phyloP scores from a whole-genome alignment of 2,113 vertebrate genomes.

The Epinephelus cyanopodus region DNA sequence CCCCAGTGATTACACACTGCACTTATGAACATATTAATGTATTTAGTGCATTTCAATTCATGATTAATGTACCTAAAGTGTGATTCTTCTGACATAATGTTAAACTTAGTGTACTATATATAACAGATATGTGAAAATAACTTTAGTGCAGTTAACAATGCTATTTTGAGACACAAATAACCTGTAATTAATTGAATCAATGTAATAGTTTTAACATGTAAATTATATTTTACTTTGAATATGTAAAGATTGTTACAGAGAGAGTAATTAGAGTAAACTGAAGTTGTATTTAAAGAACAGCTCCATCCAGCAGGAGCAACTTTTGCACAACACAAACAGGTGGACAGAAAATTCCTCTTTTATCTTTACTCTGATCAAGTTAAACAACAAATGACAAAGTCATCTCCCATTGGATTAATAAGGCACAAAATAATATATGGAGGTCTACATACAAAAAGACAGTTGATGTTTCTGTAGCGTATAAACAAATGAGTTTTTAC shows the following conservation, averaged over 20 bases:
- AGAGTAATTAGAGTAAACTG: background rate
- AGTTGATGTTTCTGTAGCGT: background rate
- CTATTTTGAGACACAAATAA: background rate
- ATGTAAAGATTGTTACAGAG: background rate
- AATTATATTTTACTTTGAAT: background rate
- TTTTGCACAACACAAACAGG: background rate
- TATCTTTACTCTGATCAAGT: conserved; percentile 23
- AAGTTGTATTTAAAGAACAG: background rate
- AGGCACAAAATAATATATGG: conserved; percentile 25
- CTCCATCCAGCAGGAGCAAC: background rate
- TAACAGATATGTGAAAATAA: background rate
- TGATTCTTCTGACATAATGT: too few relatives aligned
- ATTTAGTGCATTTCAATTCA: background rate
- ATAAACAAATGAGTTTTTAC: background rate
- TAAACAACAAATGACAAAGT: background rate
- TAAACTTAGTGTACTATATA: background rate
- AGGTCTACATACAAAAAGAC: background rate
- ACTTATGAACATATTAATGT: background rate
- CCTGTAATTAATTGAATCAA: background rate
- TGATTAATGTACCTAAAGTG: background rate
- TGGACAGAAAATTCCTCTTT: background rate
- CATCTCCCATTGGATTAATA: background rate
- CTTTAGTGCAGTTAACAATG: background rate
- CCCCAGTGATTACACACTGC: background rate
- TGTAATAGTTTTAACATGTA: background rate